Evolutionary conservation across 2,113 vertebrate species (phyloP).

Genomic region (Barnardius zonarius): DNA sequence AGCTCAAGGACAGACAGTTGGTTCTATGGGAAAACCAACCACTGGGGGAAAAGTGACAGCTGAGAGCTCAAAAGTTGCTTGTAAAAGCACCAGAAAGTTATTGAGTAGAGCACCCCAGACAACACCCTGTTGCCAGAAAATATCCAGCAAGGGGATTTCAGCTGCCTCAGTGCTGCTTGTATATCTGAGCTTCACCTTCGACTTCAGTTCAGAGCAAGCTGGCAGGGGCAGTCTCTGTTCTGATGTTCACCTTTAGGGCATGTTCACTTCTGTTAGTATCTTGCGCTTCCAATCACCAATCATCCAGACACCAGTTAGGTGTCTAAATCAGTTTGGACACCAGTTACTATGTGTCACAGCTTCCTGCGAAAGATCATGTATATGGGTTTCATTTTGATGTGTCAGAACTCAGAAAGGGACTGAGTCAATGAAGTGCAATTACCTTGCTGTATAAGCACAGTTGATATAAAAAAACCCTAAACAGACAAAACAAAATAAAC

Average conservation of each 20-base stretch:
- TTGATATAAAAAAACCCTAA: neutral
- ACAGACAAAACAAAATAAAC: neutral
- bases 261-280: neutral
- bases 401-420: neutral
- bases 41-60: neutral
- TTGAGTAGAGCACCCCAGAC: neutral
- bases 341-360: neutral
- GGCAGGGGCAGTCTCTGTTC: no score
- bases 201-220: neutral
- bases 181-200: neutral
- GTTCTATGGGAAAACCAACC: neutral
- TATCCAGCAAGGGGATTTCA: neutral
- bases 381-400: neutral
- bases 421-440: neutral
- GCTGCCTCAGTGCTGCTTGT: neutral
- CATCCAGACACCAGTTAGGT: neutral
- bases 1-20: neutral
- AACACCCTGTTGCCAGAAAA: neutral
- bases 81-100: neutral
- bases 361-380: neutral
- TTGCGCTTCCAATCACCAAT: neutral
- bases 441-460: neutral
- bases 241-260: fast-evolving
- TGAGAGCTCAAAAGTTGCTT: neutral
- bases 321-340: neutral